A percentile compares a stretch with the other conserved stretches of the same genome.
These are phyloP conservation scores for Eclectus roratus DNA, from an alignment of 2,113 vertebrate species.

Conservation along the genomic window DNA sequence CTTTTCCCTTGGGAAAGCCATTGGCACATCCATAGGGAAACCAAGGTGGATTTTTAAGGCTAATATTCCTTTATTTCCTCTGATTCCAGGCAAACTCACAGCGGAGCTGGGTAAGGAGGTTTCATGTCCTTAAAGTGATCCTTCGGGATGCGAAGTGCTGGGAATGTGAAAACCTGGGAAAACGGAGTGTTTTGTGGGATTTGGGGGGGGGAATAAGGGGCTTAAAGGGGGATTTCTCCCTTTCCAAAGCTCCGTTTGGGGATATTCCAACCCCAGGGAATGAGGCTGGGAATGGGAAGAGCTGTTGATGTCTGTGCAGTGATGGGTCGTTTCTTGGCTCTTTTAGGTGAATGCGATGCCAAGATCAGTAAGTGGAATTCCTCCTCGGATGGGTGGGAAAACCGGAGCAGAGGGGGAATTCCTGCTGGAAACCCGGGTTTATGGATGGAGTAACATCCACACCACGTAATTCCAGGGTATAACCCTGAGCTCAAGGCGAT, in stretches of 20 bases:
- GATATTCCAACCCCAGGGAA: neutral
- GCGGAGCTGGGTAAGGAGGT: neutral
- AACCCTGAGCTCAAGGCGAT: neutral
- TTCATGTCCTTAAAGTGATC: neutral
- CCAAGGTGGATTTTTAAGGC: neutral
- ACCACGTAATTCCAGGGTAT: neutral
- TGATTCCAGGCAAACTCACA: neutral
- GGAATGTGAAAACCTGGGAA: neutral
- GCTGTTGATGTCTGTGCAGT: neutral
- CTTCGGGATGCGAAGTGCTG: neutral
- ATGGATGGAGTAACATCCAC: neutral
- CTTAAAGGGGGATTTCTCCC: neutral
- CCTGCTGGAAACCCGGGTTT: neutral
- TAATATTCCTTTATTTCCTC: neutral
- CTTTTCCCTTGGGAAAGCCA: neutral
- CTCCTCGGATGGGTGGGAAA: rapidly evolving
- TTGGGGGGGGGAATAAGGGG: neutral
- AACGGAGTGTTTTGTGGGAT: neutral
- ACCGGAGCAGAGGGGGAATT: neutral
- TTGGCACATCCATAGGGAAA: neutral
- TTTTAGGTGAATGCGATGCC: neutral
- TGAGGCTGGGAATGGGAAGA: neutral
- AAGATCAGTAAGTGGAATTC: neutral
- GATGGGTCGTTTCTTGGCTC: neutral
- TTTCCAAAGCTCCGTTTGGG: neutral